Base-by-base conservation (phyloP, 2,888 invertebrate genomes). In the Synergus gifuensis region DNA sequence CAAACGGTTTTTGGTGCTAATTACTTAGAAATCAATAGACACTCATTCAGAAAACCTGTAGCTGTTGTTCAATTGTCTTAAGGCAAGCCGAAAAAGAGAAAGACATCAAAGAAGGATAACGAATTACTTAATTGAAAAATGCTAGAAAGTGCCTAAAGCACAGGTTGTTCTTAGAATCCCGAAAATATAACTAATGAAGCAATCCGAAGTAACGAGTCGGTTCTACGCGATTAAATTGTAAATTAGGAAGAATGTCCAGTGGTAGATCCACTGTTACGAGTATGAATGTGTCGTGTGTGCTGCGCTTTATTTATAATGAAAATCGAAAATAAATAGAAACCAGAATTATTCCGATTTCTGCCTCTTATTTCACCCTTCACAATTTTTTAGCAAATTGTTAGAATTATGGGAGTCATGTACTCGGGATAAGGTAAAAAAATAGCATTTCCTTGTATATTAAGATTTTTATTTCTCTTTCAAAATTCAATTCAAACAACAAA, bases 241-340 rank as follows among this genome's bases (percentile, higher is more conserved):
- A 81, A 81, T 84, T 83, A 80, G 77, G 82, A 79, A 82, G 78
- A 82, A 88, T 87, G 87, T 88, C 84, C 86, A 88, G 85, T 90
- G 90, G 87, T 90, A 86, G 88, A 90, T 86, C 88, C 88, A 88
- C 87, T 87, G 88, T 86, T 81, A 87, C 81, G 83, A 88, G 91
- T 89, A 89, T 91, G 91, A 91, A 90, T 91, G 92, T 88, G 87
- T n/a, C n/a, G n/a, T 87, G 90, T 88, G 91, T 89, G 91, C 80
- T 82, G 87, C 86, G 88, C 86, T 87, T 90, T 89, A 90, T 90
- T 91, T 91, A 91, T 90, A 88, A 90, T 82, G 85, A 87, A 83
- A 63, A 82, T 64, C 80, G 83, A 85, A 86, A 88, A 87, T 86
- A 88, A 88, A 88, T 84, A 83, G 79, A 82, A 81, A 67, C 76